These are phyloP conservation scores for Sceloporus tristichus DNA, from an alignment of 2,113 vertebrate genomes.

Conservation along the genomic window DNA sequence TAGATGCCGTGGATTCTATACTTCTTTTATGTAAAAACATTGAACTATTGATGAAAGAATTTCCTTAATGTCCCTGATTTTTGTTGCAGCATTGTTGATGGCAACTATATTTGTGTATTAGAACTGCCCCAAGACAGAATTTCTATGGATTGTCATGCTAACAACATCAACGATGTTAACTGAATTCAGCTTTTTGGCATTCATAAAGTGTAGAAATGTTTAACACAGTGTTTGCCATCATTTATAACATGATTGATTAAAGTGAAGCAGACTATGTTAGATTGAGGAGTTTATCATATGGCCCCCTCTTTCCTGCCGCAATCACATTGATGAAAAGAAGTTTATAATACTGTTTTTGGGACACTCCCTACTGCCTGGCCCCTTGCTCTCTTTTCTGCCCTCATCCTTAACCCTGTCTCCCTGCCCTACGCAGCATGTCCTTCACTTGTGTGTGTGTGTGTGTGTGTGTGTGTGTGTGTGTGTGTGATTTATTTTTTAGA, in stretches of 20 bases:
- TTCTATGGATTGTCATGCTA: too few relatives aligned
- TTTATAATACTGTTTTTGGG: too few relatives aligned
- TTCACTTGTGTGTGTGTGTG: too few relatives aligned
- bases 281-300: too few relatives aligned
- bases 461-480: too few relatives aligned
- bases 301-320: too few relatives aligned
- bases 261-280: neutral
- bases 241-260: neutral
- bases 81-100: neutral
- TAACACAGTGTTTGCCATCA: neutral
- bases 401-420: too few relatives aligned
- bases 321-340: too few relatives aligned
- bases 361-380: too few relatives aligned
- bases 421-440: too few relatives aligned
- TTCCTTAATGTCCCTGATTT: neutral
- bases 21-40: neutral
- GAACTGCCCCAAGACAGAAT: neutral
- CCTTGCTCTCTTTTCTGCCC: too few relatives aligned
- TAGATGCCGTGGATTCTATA: neutral
- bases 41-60: neutral
- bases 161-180: neutral
- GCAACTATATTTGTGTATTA: neutral
- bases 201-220: neutral
- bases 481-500: too few relatives aligned
- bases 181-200: neutral